Base-by-base conservation (phyloP, 2,888 invertebrate species). In the Phrixothrix hirtus region DNA sequence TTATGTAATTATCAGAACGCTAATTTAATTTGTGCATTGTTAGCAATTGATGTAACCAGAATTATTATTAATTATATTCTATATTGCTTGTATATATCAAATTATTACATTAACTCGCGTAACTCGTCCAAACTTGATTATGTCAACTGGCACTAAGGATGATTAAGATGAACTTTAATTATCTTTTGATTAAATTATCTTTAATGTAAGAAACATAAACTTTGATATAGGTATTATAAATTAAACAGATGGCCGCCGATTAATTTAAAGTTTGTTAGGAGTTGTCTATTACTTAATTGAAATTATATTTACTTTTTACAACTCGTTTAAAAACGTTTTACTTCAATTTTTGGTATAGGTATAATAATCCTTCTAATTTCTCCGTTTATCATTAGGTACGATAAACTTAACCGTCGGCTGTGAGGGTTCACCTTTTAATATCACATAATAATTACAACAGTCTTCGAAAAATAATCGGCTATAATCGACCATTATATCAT, bases 401-500 rank as follows among this genome's bases (percentile, higher is more conserved):
- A n/a, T 32, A 35, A 21, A 5, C 21, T 5, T 5, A 21, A 21
- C 21, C 21, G 21, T 21, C 3, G 21, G 21, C 21, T 7, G 21
- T 7, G 3, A n/a, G n/a, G 4, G 21, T 12, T 51, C 51, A 39
- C 12, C 38, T 17, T 44, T 51, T 38, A 50, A 36, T 25, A n/a
- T 16, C 11, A 13, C 14, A 29, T 12, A 30, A 27, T 43, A 50
- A 50, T 43, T 26, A 25, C 49, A 26, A 17, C 49, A 42, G 42
- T 49, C 43, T 37, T 36, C 45, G 39, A 51, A 45, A 51, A 7
- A 7, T 31, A 41, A 41, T 29, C 29, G 29, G 12, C 34, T 2
- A 12, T 49, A 52, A 56, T 55, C 39, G 51, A 52, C 52, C 49
- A 59, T 59, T 59, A 57, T 59, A 52, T 57, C 48, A 57, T 59